phyloP scores from a whole-genome alignment of 2,888 invertebrate genomes.

The Crioceris asparagi region DNA sequence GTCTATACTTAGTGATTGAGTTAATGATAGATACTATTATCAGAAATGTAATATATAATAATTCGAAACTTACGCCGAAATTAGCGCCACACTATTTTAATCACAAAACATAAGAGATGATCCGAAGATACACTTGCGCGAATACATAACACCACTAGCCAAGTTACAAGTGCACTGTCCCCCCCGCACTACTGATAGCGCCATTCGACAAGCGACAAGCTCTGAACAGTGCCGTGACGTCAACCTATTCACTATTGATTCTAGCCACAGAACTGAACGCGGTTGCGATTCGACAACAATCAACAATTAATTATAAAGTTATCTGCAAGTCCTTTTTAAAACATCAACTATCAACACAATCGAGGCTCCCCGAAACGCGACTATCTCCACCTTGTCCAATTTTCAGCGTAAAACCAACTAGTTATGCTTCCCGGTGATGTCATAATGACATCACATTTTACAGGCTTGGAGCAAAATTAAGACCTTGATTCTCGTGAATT shows the following conservation, averaged over 20 bases:
- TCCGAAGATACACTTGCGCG: conserved; percentile 38
- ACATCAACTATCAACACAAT: no score
- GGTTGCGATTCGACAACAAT: not conserved
- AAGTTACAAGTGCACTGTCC: conserved; percentile 41
- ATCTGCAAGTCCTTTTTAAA: no score
- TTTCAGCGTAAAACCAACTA: conserved; percentile 21
- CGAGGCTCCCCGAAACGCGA: conserved; percentile 18
- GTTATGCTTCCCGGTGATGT: conserved; percentile 41
- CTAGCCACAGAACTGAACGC: conserved; percentile 29
- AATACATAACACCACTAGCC: conserved; percentile 41
- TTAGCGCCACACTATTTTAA: conserved; percentile 33
- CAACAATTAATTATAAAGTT: no score
- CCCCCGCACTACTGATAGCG: conserved; percentile 36
- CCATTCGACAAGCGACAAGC: conserved; percentile 27
- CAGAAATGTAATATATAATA: conserved; percentile 7
- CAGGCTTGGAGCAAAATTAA: conserved; percentile 34
- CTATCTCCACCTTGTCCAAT: no score
- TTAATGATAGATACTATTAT: no score
- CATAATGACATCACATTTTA: conserved; percentile 43
- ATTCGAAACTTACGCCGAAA: conserved; percentile 33
- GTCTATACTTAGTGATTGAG: no score
- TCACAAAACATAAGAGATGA: conserved; percentile 38
- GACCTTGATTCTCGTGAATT: conserved; percentile 37
- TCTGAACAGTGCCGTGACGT: conserved; percentile 35
- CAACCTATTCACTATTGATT: conserved; percentile 40